These are phyloP conservation scores for Aphelenchoides besseyi DNA, from an alignment of 1,140 invertebrate species.

Conservation along the genomic window DNA sequence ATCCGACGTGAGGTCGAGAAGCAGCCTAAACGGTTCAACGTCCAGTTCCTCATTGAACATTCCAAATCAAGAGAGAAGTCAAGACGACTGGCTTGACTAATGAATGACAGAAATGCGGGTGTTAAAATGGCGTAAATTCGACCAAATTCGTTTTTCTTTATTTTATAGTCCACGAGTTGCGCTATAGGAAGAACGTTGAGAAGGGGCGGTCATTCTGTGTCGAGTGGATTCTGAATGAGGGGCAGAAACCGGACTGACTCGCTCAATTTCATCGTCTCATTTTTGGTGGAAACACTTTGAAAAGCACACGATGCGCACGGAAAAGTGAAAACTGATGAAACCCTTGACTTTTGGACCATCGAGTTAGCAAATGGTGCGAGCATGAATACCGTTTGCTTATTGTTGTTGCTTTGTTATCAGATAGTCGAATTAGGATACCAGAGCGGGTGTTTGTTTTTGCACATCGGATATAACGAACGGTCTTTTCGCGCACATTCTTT, in stretches of 20 bases:
- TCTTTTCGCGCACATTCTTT: not conserved
- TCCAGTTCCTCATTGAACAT: not conserved
- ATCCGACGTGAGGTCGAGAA: not conserved
- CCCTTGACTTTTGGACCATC: too few species aligned
- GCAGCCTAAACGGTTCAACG: slow-evolving; percentile 2
- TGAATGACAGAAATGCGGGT: not conserved
- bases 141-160: not conserved
- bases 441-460: not conserved
- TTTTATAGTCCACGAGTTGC: not conserved
- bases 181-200: not conserved
- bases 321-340: not conserved
- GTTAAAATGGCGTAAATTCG: not conserved
- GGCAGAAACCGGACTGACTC: not conserved
- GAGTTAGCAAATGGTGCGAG: not conserved
- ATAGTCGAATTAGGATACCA: not conserved
- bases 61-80: not conserved
- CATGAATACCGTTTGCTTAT: not conserved
- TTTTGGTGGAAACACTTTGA: not conserved
- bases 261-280: not conserved
- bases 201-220: not conserved
- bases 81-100: not conserved
- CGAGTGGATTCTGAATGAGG: not conserved
- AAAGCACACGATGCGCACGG: not conserved
- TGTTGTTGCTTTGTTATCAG: not conserved
- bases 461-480: not conserved